Base-by-base conservation (phyloP, 2,113 vertebrate genomes). In the Loxodonta africana region DNA sequence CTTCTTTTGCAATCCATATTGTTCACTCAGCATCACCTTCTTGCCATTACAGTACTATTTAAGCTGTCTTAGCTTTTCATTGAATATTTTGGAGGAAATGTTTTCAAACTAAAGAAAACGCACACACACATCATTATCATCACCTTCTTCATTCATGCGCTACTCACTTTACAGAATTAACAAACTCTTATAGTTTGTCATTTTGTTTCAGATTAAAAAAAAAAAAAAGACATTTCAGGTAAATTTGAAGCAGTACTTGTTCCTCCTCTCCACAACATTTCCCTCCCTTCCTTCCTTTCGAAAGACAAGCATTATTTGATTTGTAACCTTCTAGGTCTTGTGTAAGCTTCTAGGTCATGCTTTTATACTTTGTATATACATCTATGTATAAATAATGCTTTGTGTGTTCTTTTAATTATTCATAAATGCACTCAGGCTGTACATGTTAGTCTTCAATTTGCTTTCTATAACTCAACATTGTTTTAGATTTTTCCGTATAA, bases 331-430 rank as follows among this genome's bases (percentile, higher is more conserved):
- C 10, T 78, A 88, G 9, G 5, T 95, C 30, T 73, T 80, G 18
- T 37, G 25, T 30, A 76, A 14, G 5, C 33, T 84, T 89, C 80
- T 48, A 65, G 65, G 37, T 83, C 11, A 85, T 78, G 67, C 30
- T 71, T 71, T 71, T 71, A 71, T 71, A 71, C 67, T 93, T 80
- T 92, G 63, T 18, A 77, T 65, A 71, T 71, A 74, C 0, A 78
- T 63, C n/a, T 93, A 85, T 77, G 60, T 73, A 73, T 48, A 84
- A 94, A 86, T 71, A 92, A 83, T 84, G 33, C 26, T 81, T 84
- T 85, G 10, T 78, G 71, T 77, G 2, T 87, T 77, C 23, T 93
- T 96, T 95, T 73, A 83, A 74, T 85, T 77, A 89, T 92, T 94
- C 25, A 93, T 73, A 85, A 92, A 41, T 81, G 18, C 8, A 46